Percentiles rank a stretch among this genome's conserved stretches.
phyloP scores from a whole-genome alignment of 2,888 invertebrate genomes.

The Sinelater perroti region DNA sequence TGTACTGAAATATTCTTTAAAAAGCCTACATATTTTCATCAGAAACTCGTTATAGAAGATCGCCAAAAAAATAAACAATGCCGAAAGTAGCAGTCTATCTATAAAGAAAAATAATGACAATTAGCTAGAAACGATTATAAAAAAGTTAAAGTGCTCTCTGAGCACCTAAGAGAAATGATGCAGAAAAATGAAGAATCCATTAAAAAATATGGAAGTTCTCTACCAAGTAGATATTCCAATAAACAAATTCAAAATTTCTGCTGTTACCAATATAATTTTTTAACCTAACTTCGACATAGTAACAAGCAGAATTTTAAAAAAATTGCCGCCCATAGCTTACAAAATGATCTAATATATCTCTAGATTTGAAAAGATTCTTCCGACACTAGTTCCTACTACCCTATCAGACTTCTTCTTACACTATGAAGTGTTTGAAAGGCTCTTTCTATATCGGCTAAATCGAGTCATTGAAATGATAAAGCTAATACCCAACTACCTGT shows the following conservation, averaged over 20 bases:
- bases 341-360: neutral
- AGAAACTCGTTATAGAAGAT: too few species aligned
- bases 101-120: too few species aligned
- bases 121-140: too few species aligned
- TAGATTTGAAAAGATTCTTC: constrained; percentile 7
- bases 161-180: too few species aligned
- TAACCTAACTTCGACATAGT: neutral
- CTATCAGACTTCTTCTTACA: constrained; percentile 6
- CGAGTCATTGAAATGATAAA: constrained; percentile 1
- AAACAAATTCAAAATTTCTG: neutral
- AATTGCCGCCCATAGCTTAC: neutral
- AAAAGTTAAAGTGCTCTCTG: too few species aligned
- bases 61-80: too few species aligned
- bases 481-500: neutral
- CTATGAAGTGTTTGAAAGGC: constrained; percentile 7
- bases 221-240: neutral
- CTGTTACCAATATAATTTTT: too few species aligned
- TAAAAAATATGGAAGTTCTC: too few species aligned
- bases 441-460: neutral
- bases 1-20: too few species aligned
- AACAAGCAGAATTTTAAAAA: neutral
- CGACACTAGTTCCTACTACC: neutral
- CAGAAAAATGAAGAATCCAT: too few species aligned
- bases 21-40: too few species aligned
- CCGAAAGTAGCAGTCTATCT: too few species aligned